A percentile compares a stretch with the other conserved stretches of the same genome.
Evolutionary conservation across 2,113 vertebrate genomes (phyloP).

Genomic region (Papio anubis): DNA sequence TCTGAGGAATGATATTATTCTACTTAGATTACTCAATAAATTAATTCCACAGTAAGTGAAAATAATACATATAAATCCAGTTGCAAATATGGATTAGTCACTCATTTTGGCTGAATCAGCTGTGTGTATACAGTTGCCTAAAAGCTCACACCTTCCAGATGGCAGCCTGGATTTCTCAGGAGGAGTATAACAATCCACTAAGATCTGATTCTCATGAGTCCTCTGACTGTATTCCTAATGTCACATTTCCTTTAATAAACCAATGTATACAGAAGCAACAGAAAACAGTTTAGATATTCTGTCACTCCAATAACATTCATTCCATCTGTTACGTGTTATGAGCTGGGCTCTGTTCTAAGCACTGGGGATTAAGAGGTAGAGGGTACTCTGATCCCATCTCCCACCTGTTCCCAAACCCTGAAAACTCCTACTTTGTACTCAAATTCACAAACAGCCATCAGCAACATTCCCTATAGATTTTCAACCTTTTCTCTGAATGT

Average conservation of each 20-base stretch:
- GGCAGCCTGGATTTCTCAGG: not conserved
- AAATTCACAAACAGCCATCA: not conserved
- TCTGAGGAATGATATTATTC: not conserved
- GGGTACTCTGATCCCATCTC: not conserved
- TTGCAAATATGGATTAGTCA: not conserved
- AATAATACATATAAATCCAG: not conserved
- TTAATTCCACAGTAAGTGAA: conserved; percentile 3
- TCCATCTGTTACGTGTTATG: not conserved
- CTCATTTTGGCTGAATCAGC: not conserved
- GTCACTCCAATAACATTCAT: not conserved
- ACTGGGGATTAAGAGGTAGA: not conserved
- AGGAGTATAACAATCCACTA: not conserved
- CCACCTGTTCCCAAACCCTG: not conserved
- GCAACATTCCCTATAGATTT: not conserved
- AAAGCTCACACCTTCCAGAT: not conserved
- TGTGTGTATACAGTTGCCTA: not conserved
- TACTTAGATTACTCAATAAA: not conserved
- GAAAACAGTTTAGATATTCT: not conserved
- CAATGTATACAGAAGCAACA: not conserved
- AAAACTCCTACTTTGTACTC: not conserved
- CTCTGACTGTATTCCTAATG: not conserved
- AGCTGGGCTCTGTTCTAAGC: not conserved
- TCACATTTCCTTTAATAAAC: not conserved
- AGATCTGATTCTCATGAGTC: not conserved
- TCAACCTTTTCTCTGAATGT: not conserved